Base-by-base conservation (phyloP, 1,140 invertebrate genomes). In the Branchinecta lynchi region DNA sequence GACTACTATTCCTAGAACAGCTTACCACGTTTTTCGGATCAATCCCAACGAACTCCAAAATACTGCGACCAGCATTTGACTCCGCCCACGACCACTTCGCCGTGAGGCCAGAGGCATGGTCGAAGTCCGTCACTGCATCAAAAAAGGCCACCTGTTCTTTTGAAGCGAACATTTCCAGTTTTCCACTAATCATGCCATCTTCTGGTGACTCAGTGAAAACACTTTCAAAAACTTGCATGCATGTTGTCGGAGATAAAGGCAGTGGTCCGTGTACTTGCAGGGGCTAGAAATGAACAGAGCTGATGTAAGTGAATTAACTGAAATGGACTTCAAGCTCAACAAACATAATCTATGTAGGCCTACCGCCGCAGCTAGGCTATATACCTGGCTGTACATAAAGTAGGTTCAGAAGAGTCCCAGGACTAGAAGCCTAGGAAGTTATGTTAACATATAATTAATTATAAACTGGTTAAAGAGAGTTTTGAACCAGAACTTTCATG, bases 1-100 rank as follows among this genome's bases (percentile, higher is more conserved):
- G 32, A 32, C 32, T 32, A 5, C 1, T 32, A 5, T 32, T 32
- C 1, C 2, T 32, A 32, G 32, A 32, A 32, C 32, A 32, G 17
- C 51, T 15, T 60, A 60, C 51, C 51, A 60, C 51, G 17, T 60
- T 60, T 60, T 60, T 60, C 2, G 51, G 51, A 60, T 60, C 51
- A 60, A 60, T 60, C 17, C 51, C 51, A 20, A 60, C 51, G 6
- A 60, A 60, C 6, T 60, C 51, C 12, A 60, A 20, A 60, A 60
- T 60, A 60, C 51, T 60, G 12, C 51, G 12, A 15, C 51, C 51
- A 60, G 17, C 12, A 15, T 60, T 12, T 20, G 51, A 15, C 2
- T 60, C 51, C 12, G 12, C 6, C 51, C 51, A 60, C 51, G 51
- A 60, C 51, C 51, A 60, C 17, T 60, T 60, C 2, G 17, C 51